A percentile compares a stretch with the other conserved stretches of the same genome.
These are phyloP conservation scores for Sprattus sprattus DNA, from an alignment of 2,113 vertebrate species.

Conservation along the genomic window DNA sequence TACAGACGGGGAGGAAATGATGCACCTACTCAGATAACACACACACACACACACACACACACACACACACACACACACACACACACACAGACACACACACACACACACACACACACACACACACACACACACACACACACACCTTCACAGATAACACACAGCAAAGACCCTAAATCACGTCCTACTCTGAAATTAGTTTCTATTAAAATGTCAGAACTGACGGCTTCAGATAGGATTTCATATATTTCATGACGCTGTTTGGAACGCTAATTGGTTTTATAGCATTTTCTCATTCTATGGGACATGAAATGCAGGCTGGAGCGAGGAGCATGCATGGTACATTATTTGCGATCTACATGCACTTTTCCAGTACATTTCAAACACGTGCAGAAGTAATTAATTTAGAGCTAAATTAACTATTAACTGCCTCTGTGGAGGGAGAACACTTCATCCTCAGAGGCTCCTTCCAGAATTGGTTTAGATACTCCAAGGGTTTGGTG, in stretches of 20 bases:
- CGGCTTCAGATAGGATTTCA: neutral
- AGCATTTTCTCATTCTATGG: too few relatives aligned
- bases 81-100: too few relatives aligned
- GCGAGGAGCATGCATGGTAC: neutral
- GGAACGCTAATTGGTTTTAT: neutral
- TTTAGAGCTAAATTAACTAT: neutral
- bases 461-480: neutral
- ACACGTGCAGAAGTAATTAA: neutral
- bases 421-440: neutral
- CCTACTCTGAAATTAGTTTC: neutral
- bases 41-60: too few relatives aligned
- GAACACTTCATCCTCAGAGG: neutral
- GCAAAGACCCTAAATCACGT: neutral
- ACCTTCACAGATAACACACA: neutral
- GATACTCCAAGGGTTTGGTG: neutral
- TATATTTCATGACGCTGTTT: neutral
- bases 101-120: too few relatives aligned
- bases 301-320: neutral
- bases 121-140: too few relatives aligned
- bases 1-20: neutral
- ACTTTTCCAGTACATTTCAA: neutral
- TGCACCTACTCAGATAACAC: neutral
- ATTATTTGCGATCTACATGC: neutral
- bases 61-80: too few relatives aligned
- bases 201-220: neutral